Base-by-base conservation (phyloP, 2,888 invertebrate species). In the Thereva unica region DNA sequence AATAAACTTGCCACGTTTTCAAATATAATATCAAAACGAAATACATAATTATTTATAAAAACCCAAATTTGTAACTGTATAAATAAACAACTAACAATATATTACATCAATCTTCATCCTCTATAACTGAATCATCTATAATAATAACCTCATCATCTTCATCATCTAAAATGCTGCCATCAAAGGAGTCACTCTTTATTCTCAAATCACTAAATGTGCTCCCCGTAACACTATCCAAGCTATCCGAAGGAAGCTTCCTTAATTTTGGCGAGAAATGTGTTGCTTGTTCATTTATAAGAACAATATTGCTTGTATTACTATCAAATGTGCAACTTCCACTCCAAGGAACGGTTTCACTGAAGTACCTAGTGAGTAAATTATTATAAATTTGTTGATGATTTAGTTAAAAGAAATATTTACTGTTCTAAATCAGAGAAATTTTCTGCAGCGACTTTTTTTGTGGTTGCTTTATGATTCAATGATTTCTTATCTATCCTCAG, bases 401-500 rank as follows among this genome's bases (percentile, higher is more conserved):
- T 52, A 23, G 23, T 34, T 52, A 52, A 52, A 34, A 52, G 4
- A 4, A 52, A 52, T 8, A 70, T 69, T 69, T 69, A 73, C 74
- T 70, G 57, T 4, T 71, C 54, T 40, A 73, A 53, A 50, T 72
- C 73, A 4, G 34, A 45, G 2, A 73, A 45, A 12, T 66, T 57
- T 2, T 59, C 63, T 3, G 71, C 68, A 3, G 66, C 6, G 2
- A 71, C 23, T 42, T 49, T 65, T 41, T 71, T 75, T 67, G 41
- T 69, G 67, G 71, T 78, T 67, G 9, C 67, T 49, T 61, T 71
- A 67, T 67, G 70, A 12, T 71, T 72, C 42, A 77, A 38, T 3
- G 38, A n/a, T 3, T 73, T 69, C 3, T 83, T 82, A 73, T 85
- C 84, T 12, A 84, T 76, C 55, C 82, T 78, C 61, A 87, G 80